Evolutionary conservation across 2,888 invertebrate species (phyloP).

Genomic region (Melipona bicolor): DNA sequence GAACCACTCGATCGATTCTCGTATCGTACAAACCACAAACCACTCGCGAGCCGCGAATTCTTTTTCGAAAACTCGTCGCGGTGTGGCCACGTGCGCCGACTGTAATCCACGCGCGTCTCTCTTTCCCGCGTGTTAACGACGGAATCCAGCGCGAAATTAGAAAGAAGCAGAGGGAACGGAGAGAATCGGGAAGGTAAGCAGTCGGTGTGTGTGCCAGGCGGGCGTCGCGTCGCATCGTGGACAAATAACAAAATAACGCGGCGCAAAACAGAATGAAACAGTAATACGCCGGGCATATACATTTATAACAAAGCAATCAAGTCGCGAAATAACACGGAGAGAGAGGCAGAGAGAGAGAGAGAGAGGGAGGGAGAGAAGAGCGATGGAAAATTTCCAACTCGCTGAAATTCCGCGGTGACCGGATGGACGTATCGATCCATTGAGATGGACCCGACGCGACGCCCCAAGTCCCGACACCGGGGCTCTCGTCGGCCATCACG

Average conservation of each 20-base stretch:
- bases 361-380: background rate
- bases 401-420: constrained; percentile 64
- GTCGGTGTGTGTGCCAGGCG: background rate
- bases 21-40: too few relatives aligned
- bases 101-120: background rate
- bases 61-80: background rate
- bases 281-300: constrained; percentile 56
- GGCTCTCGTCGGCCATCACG: constrained; percentile 54
- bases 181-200: background rate
- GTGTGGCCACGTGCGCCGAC: background rate
- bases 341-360: too few relatives aligned
- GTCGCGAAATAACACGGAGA: constrained; percentile 56
- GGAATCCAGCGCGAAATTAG: accelerated
- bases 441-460: constrained; percentile 61
- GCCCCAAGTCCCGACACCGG: background rate
- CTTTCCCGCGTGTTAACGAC: background rate
- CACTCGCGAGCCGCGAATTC: background rate
- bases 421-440: constrained; percentile 74
- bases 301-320: constrained; percentile 67
- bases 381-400: constrained; percentile 66
- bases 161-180: background rate
- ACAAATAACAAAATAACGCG: constrained; percentile 46
- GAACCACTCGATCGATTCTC: too few relatives aligned
- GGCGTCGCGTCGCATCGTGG: background rate
- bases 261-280: constrained; percentile 50